Percentiles rank a stretch among this genome's conserved stretches.
phyloP scores from a whole-genome alignment of 92 coral and sea anemone species.

The Umimayanthus kanabou region DNA sequence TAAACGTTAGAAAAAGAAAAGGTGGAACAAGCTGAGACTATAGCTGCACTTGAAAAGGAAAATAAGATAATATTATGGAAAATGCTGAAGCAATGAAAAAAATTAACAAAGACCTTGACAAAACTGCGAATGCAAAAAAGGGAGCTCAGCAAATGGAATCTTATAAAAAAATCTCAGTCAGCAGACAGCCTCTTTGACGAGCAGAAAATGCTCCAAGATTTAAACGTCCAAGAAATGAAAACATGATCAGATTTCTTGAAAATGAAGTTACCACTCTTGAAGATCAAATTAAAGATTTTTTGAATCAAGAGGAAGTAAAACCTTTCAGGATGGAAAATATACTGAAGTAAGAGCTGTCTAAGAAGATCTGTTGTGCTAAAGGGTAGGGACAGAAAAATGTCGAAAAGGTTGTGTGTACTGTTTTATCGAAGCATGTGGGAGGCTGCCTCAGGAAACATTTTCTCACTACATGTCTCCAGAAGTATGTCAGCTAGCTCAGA shows the following conservation, averaged over 20 bases:
- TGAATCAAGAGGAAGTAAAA: constrained; percentile 16
- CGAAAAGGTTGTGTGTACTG: constrained; percentile 9
- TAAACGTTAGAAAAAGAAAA: not conserved
- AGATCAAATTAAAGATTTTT: constrained; percentile 13
- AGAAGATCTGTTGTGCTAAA: constrained; percentile 44
- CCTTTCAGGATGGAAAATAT: constrained; percentile 46
- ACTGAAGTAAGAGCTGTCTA: constrained; percentile 40
- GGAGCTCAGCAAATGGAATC: too few species aligned
- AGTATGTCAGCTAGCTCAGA: constrained; percentile 43
- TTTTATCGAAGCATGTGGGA: constrained; percentile 15
- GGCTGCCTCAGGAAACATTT: constrained; percentile 48
- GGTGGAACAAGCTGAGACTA: constrained; percentile 6
- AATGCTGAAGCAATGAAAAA: too few species aligned
- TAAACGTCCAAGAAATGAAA: too few species aligned
- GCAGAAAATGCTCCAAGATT: too few species aligned
- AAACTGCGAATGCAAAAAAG: too few species aligned
- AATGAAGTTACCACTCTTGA: not conserved
- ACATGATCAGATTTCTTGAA: too few species aligned
- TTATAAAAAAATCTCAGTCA: too few species aligned
- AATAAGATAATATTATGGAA: not conserved
- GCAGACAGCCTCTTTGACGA: too few species aligned
- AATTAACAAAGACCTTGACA: too few species aligned
- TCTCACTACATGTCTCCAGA: constrained; percentile 36
- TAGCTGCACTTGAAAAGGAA: constrained; percentile 16
- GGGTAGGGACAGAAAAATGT: constrained; percentile 46